phyloP scores from a whole-genome alignment of 2,797 vertebrate genomes.

The Sebastes oblongus region DNA sequence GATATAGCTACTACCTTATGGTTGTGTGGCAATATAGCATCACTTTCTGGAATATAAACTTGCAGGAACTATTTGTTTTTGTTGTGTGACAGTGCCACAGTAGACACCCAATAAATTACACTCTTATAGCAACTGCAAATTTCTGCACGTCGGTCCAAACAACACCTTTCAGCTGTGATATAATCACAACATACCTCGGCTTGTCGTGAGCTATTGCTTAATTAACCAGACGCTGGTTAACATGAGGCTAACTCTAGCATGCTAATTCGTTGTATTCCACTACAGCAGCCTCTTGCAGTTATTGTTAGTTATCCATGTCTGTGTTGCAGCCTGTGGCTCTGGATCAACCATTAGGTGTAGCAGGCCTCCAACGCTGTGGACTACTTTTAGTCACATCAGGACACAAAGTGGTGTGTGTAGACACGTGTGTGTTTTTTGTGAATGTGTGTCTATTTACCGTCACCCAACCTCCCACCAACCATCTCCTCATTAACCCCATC shows the following conservation, averaged over 20 bases:
- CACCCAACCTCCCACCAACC: neutral
- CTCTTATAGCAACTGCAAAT: too few species aligned
- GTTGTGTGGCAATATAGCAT: neutral
- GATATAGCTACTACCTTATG: neutral
- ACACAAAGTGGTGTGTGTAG: neutral
- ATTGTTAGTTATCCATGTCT: neutral
- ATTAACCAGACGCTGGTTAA: too few species aligned
- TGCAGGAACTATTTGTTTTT: neutral
- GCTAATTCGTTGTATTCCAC: too few species aligned
- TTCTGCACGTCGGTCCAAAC: rapidly evolving
- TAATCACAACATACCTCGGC: too few species aligned
- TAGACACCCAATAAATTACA: too few species aligned
- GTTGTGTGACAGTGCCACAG: neutral
- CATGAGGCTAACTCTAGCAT: too few species aligned
- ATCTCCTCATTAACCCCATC: slow-evolving; percentile 73
- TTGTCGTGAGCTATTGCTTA: too few species aligned
- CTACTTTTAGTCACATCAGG: neutral
- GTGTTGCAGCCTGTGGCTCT: neutral
- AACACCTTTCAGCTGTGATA: too few species aligned
- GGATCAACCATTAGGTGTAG: neutral
- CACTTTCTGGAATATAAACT: neutral
- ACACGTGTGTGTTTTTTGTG: neutral
- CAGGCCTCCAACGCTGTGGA: neutral
- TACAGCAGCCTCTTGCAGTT: too few species aligned
- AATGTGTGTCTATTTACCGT: neutral